Conservation (phyloP, 2,797 vertebrate genomes). For the Gymnothorax javanicus region DNA sequence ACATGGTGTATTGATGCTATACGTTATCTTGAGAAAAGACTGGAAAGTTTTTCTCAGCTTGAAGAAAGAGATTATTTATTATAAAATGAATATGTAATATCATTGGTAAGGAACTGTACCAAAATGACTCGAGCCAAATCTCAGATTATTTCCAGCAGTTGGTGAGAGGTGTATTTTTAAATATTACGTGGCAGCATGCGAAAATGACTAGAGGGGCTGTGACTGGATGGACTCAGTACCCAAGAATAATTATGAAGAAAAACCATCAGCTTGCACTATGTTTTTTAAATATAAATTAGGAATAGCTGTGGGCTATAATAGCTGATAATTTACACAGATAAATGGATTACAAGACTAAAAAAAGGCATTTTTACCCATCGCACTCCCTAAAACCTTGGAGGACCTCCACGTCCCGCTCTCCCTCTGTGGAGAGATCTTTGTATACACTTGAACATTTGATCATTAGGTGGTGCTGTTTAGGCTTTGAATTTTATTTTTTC, state of each 20-base stretch:
- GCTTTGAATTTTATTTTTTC: not conserved
- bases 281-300: not conserved
- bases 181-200: slow-evolving; percentile 6
- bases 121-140: not conserved
- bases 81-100: not conserved
- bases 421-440: not conserved
- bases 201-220: not conserved
- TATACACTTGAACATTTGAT: not conserved
- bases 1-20: not conserved
- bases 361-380: not conserved
- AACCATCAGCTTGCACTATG: not conserved
- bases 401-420: not conserved
- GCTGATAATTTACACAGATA: slow-evolving; percentile 9
- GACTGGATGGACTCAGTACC: not conserved
- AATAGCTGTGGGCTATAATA: not conserved
- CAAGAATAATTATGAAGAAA: not conserved
- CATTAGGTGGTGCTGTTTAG: slow-evolving; percentile 33
- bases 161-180: slow-evolving; percentile 8
- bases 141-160: not conserved
- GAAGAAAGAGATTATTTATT: not conserved
- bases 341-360: not conserved
- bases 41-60: not conserved
- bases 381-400: not conserved
- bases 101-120: not conserved
- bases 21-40: not conserved